These are phyloP conservation scores for Leucoraja ocellata DNA, from an alignment of 2,797 vertebrate genomes.

Conservation along the genomic window DNA sequence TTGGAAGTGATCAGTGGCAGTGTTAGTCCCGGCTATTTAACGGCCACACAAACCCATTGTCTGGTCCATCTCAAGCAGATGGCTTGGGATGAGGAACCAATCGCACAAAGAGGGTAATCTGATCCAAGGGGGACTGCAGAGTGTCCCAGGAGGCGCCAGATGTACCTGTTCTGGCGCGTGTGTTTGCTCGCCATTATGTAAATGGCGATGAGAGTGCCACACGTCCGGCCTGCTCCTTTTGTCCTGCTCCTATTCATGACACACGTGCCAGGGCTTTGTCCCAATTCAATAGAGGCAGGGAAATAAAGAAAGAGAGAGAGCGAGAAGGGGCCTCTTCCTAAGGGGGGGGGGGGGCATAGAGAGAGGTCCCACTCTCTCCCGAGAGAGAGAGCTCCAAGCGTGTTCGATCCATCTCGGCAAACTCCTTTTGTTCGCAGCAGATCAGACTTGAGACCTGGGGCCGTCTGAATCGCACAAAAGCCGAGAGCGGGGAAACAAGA, in stretches of 20 bases:
- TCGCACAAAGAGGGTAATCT: slow-evolving; percentile 47
- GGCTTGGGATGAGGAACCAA: slow-evolving; percentile 51
- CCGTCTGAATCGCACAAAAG: slow-evolving; percentile 14
- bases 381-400: neutral
- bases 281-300: neutral
- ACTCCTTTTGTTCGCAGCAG: neutral
- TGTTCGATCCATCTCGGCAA: neutral
- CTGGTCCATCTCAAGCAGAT: slow-evolving; percentile 52
- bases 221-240: neutral
- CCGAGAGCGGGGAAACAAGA: neutral
- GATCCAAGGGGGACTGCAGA: slow-evolving; percentile 49
- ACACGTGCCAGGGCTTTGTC: slow-evolving; percentile 20
- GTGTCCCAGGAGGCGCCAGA: slow-evolving; percentile 49
- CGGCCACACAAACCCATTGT: slow-evolving; percentile 47
- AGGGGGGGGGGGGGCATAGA: neutral
- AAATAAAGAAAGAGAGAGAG: slow-evolving; percentile 14
- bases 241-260: neutral
- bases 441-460: slow-evolving; percentile 10
- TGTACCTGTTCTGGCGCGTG: slow-evolving; percentile 48
- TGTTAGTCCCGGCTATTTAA: slow-evolving; percentile 45
- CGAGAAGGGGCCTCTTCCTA: neutral
- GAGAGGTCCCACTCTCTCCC: neutral
- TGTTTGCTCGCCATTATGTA: slow-evolving; percentile 53
- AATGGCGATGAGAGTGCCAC: slow-evolving; percentile 40
- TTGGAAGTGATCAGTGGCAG: neutral